A percentile compares a stretch with the other conserved stretches of the same genome.
phyloP scores from a whole-genome alignment of 2,113 vertebrate genomes.

The Isichthys henryi region DNA sequence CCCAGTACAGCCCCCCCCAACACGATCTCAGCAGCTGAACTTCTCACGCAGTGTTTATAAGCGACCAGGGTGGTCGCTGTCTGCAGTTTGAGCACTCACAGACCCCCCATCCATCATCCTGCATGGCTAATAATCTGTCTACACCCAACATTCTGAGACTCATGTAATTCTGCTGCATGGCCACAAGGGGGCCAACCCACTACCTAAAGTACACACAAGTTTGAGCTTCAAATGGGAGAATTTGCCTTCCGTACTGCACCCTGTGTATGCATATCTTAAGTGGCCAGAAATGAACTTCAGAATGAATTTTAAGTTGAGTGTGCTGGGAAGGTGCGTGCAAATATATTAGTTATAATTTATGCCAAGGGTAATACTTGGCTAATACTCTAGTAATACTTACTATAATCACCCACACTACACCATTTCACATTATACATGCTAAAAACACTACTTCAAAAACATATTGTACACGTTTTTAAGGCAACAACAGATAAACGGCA shows the following conservation, averaged over 20 bases:
- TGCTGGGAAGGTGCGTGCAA: neutral
- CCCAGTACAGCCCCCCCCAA: neutral
- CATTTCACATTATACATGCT: neutral
- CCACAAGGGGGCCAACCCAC: conserved; percentile 1
- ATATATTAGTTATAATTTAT: neutral
- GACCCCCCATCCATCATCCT: conserved; percentile 57
- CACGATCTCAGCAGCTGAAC: neutral
- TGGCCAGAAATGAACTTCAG: neutral
- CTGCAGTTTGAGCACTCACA: conserved; percentile 44
- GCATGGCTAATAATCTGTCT: conserved; percentile 57
- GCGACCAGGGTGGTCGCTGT: conserved; percentile 15
- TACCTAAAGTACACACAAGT: neutral
- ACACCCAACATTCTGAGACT: conserved; percentile 41
- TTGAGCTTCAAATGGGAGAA: neutral
- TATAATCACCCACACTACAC: neutral
- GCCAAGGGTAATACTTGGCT: neutral
- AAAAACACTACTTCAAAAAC: neutral
- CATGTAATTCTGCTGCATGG: conserved; percentile 35
- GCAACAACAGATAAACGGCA: neutral
- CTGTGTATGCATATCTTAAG: neutral
- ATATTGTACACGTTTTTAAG: neutral
- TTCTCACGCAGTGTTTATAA: neutral
- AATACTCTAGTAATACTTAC: neutral
- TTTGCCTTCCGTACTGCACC: neutral
- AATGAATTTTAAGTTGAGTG: neutral